These are phyloP conservation scores for Hypocryptadius cinnamomeus DNA, from an alignment of 2,113 vertebrate genomes.

Conservation along the genomic window DNA sequence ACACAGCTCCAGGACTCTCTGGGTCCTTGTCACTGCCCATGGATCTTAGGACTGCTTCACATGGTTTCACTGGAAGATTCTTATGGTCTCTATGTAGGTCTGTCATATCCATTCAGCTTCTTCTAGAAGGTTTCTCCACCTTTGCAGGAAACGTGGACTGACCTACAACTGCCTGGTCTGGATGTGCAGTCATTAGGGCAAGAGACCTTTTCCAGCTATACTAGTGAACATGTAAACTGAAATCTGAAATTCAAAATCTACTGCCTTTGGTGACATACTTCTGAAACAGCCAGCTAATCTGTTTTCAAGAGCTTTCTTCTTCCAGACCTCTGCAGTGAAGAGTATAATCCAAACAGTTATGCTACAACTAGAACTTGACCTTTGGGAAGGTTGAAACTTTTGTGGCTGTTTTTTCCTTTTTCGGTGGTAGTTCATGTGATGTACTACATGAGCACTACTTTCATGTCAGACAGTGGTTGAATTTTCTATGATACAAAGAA, in stretches of 20 bases:
- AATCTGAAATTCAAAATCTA: background rate
- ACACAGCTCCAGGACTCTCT: background rate
- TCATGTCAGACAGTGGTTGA: background rate
- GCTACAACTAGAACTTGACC: background rate
- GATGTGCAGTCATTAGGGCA: background rate
- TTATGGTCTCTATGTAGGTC: background rate
- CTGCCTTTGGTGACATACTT: background rate
- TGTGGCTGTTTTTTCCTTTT: background rate
- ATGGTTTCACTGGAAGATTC: background rate
- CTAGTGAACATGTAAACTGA: background rate
- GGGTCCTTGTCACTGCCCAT: background rate
- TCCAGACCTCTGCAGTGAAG: background rate
- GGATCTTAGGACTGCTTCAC: background rate
- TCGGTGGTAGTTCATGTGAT: background rate
- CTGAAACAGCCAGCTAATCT: background rate
- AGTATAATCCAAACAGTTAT: background rate
- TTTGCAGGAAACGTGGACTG: background rate
- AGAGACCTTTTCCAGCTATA: background rate
- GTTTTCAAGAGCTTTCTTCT: background rate
- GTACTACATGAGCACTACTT: background rate
- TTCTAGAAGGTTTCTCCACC: background rate
- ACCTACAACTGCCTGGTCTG: background rate
- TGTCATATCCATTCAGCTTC: background rate
- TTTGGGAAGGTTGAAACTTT: background rate
- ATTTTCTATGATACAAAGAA: background rate